Conservation (phyloP, 1,140 invertebrate genomes). For the Thaumetopoea pityocampa region DNA sequence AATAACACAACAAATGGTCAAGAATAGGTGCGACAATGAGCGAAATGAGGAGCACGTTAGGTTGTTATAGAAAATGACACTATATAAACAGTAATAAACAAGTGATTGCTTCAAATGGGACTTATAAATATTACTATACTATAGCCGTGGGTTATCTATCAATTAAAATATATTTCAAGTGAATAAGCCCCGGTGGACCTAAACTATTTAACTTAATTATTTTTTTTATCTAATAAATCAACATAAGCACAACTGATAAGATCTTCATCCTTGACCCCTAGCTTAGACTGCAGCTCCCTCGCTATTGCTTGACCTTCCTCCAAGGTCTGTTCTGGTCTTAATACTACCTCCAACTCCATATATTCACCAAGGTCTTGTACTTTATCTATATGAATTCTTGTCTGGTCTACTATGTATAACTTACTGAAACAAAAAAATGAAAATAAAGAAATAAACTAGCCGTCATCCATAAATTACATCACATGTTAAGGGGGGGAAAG, state of each 20-base stretch:
- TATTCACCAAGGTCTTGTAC: slow-evolving; percentile 89
- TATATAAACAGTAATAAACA: slow-evolving; percentile 4
- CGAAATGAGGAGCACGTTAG: too few relatives aligned
- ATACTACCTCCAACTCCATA: slow-evolving; percentile 92
- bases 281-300: slow-evolving; percentile 80
- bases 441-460: background rate
- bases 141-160: too few relatives aligned
- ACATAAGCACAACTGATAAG: slow-evolving; percentile 87
- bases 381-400: slow-evolving; percentile 91
- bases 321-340: slow-evolving; percentile 80
- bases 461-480: background rate
- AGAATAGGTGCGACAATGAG: too few relatives aligned
- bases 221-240: slow-evolving; percentile 74
- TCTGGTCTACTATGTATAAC: slow-evolving; percentile 88
- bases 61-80: too few relatives aligned
- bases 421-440: slow-evolving; percentile 67
- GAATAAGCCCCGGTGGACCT: too few relatives aligned
- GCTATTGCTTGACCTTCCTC: slow-evolving; percentile 85
- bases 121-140: too few relatives aligned
- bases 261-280: slow-evolving; percentile 82
- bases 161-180: too few relatives aligned
- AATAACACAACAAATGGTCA: too few relatives aligned
- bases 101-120: too few relatives aligned
- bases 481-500: too few relatives aligned
- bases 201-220: too few relatives aligned